phyloP scores from a whole-genome alignment of 2,888 invertebrate species.

The Lysandra bellargus region DNA sequence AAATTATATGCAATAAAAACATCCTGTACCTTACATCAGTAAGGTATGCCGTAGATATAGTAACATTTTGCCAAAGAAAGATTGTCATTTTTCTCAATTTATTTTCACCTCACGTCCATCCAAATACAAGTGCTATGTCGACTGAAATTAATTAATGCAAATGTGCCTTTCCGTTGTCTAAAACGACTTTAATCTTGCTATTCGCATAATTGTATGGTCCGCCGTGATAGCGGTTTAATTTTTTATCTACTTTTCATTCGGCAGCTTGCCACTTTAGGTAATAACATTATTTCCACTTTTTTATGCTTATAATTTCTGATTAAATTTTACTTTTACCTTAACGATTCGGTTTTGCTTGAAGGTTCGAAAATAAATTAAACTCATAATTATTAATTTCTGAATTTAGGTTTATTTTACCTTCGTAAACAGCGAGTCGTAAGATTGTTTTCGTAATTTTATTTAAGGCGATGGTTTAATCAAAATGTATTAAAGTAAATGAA shows the following conservation, averaged over 20 bases:
- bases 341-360: conserved; percentile 18
- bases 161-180: conserved; percentile 53
- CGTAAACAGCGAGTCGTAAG: neutral
- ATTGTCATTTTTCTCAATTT: conserved; percentile 36
- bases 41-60: neutral
- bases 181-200: conserved; percentile 65
- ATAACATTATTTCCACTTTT: conserved; percentile 28
- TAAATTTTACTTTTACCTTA: conserved; percentile 28
- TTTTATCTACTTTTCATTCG: conserved; percentile 38
- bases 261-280: conserved; percentile 26
- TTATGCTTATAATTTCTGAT: conserved; percentile 5
- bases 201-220: conserved; percentile 52
- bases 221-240: conserved; percentile 34
- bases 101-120: conserved; percentile 41
- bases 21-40: no score
- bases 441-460: conserved; percentile 6
- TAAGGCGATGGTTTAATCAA: neutral
- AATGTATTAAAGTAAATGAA: neutral
- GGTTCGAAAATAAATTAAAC: conserved; percentile 6
- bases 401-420: neutral
- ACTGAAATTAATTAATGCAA: conserved; percentile 44
- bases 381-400: conserved; percentile 3
- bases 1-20: no score
- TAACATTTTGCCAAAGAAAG: conserved; percentile 30
- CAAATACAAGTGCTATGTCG: conserved; percentile 38